Base-by-base conservation (phyloP, 2,888 invertebrate species). In the Acleris literana region DNA sequence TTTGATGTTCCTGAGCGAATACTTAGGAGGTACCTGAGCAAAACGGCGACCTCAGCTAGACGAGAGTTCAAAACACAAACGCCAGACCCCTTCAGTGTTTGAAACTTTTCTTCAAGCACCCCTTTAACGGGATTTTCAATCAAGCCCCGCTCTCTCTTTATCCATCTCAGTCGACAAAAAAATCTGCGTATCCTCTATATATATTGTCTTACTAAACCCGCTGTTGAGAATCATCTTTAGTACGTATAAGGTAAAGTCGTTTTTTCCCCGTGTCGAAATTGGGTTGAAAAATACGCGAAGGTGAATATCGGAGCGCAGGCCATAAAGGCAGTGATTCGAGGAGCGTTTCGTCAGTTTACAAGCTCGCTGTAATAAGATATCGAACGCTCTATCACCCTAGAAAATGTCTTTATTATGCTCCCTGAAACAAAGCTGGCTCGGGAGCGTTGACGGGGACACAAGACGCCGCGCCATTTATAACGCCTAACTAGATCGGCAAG, bases 321-420 rank as follows among this genome's bases (percentile, higher is more conserved):
- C 77, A 84, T 87, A 87, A 87, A 87, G 79, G 82, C 85, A 86
- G 86, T 87, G 85, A 87, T 86, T 85, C 83, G 82, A 80, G 78
- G 79, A 86, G 82, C 83, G 80, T 83, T 86, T 80, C 82, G 77
- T 84, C 83, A 85, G 83, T 87, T 88, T 86, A 86, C 85, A 88
- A 85, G 84, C 86, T 77, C 79, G 78, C 80, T 78, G 82, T 88
- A 87, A 87, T 87, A 86, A 85, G 87, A 87, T 87, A 86, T 87
- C 81, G 85, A 84, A 84, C 83, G 83, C 80, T 85, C 83, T 86
- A 83, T 85, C 84, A 77, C 80, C 76, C 79, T 83, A 81, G 79
- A 84, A 85, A 86, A 86, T 82, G 82, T 81, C 84, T 86, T 80
- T 85, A 84, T 86, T 83, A 85, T 81, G 72, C 64, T 64, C 64